Percentiles rank a stretch among this genome's conserved stretches.
Evolutionary conservation across 2,113 vertebrate species (phyloP).

Genomic region (Phrynosoma platyrhinos): DNA sequence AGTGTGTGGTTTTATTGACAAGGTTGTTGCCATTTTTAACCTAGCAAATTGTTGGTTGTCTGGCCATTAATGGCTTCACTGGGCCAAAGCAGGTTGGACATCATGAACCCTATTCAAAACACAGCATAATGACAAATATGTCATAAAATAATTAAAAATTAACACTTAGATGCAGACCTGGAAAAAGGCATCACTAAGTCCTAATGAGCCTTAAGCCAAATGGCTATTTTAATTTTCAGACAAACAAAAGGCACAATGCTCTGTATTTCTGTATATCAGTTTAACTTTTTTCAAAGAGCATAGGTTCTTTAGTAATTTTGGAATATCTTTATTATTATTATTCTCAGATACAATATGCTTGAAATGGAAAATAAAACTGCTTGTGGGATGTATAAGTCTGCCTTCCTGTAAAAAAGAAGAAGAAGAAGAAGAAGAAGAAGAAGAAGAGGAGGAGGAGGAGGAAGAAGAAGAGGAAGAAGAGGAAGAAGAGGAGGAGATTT

Average conservation of each 20-base stretch:
- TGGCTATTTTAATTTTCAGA: neutral
- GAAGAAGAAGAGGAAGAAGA: too few relatives aligned
- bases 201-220: neutral
- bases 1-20: neutral
- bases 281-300: neutral
- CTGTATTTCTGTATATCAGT: neutral
- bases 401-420: too few relatives aligned
- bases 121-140: neutral
- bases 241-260: neutral
- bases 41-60: neutral
- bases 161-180: neutral
- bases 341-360: too few relatives aligned
- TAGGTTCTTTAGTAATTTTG: too few relatives aligned
- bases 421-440: too few relatives aligned
- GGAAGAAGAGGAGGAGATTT: too few relatives aligned
- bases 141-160: slow-evolving; percentile 25
- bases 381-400: too few relatives aligned
- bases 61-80: neutral
- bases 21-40: neutral
- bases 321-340: too few relatives aligned
- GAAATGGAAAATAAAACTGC: too few relatives aligned
- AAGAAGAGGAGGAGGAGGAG: too few relatives aligned
- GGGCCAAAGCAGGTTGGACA: neutral
- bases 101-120: neutral
- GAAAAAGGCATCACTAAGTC: neutral